Evolutionary conservation across 2,888 invertebrate genomes (phyloP), one percentile per base, ranked within the genome.

Genomic region (Hemithea aestivaria): DNA sequence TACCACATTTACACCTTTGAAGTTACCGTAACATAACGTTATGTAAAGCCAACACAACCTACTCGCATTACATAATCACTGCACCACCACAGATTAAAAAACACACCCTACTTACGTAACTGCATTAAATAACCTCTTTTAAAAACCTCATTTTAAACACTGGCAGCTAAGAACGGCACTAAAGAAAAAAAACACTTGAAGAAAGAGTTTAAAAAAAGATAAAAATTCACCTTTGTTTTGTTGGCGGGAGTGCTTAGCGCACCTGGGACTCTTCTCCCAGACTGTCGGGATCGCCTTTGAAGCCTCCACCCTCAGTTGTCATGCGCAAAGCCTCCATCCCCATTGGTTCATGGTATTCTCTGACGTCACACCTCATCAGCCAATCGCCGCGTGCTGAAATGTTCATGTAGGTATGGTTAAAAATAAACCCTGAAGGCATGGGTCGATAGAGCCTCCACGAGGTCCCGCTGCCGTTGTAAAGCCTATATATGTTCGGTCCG

Each of bases 321-420:
- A 82, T 84, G 82, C 84, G 84, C 77, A 58, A 42, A 42, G 38
- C 55, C 25, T 36, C 26, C 54, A 46, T 56, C 50, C 48, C 52
- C 41, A 79, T 89, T 89, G 88, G 88, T 55, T 56, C 62, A 47
- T 28, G 33, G 41, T 34, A 27, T 38, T 52, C 51, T 47, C 76
- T 83, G 83, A 84, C 83, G 85, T 83, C 82, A 84, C 69, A 39
- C 43, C 44, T 53, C 53, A 48, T 51, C 58, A 36, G 35, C 85
- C 83, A 85, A 85, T 83, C 22, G 49, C 28, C 22, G 7, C 36
- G 42, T 41, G 58, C 84, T 84, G 84, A 85, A 85, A 76, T 26
- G 66, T 76, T 81, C 81, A 79, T 56, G 83, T 85, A 85, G 85
- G 83, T 83, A 84, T 75, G 72, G 59, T 76, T 83, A 82, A 81